Evolutionary conservation across 2,113 vertebrate genomes (phyloP).

Genomic region (Psilopogon haemacephalus): DNA sequence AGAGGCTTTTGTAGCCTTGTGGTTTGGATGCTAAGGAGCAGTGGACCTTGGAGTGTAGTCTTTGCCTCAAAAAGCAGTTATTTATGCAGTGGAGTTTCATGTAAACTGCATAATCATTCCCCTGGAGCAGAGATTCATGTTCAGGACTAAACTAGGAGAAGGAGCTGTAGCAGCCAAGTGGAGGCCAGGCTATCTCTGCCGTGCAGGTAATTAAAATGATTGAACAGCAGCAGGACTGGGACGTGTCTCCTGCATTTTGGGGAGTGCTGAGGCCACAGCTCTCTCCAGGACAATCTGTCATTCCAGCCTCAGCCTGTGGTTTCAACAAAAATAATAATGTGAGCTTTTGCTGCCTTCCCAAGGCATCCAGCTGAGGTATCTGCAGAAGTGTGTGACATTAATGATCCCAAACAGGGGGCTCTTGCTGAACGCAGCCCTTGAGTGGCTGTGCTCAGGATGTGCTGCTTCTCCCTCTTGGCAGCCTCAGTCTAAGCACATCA

Average conservation of each 20-base stretch:
- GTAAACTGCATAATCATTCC: background rate
- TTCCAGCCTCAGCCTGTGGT: background rate
- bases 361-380: slow-evolving; percentile 5
- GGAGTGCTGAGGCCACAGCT: fast-evolving
- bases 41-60: background rate
- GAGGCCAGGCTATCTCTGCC: background rate
- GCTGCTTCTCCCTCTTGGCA: background rate
- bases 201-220: background rate
- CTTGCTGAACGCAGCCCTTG: background rate
- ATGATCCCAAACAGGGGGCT: background rate
- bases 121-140: background rate
- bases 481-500: background rate
- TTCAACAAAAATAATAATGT: background rate
- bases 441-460: fast-evolving
- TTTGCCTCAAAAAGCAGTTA: background rate
- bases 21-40: background rate
- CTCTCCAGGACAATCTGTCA: background rate
- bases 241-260: background rate
- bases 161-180: background rate
- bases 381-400: background rate
- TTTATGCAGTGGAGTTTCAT: background rate
- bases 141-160: background rate
- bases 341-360: background rate
- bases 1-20: background rate
- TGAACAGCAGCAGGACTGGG: background rate